Percentiles rank a stretch among this genome's conserved stretches.
Evolutionary conservation across 2,888 invertebrate genomes (phyloP).

Genomic region (Drosophila dives): DNA sequence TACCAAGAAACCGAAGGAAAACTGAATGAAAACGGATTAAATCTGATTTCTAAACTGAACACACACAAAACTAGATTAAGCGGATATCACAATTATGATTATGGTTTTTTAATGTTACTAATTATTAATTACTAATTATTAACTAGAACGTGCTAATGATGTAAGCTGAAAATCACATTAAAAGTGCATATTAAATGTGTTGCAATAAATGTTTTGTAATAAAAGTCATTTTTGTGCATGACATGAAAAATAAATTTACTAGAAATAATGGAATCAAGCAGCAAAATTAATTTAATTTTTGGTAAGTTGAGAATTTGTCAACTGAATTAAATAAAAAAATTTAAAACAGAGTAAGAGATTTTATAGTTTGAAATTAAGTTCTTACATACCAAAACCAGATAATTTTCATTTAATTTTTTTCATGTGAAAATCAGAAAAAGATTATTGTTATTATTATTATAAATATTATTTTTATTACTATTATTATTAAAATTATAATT

Average conservation of each 20-base stretch:
- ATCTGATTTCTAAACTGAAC: conserved; percentile 39
- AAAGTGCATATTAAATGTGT: background rate
- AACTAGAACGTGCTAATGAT: conserved; percentile 41
- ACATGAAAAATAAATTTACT: no score
- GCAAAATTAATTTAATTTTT: background rate
- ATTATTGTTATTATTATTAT: no score
- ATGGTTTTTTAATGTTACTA: conserved; percentile 6
- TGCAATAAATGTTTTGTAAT: background rate
- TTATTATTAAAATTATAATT: no score
- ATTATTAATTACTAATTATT: conserved; percentile 1
- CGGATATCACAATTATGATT: conserved; percentile 46
- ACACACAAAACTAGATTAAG: conserved; percentile 17
- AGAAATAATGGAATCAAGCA: no score
- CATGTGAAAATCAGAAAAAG: no score
- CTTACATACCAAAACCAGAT: no score
- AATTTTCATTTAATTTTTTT: no score
- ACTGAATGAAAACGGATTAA: background rate
- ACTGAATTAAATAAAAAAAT: no score
- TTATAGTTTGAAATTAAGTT: background rate
- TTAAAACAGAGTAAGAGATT: no score
- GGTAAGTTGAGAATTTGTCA: background rate
- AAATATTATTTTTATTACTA: no score
- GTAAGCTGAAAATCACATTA: background rate
- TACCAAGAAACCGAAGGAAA: conserved; percentile 41
- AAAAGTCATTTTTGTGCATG: no score